Percentiles rank a stretch among this genome's conserved stretches.
Evolutionary conservation across 2,888 invertebrate genomes (phyloP).

Genomic region (Euclidia mi): DNA sequence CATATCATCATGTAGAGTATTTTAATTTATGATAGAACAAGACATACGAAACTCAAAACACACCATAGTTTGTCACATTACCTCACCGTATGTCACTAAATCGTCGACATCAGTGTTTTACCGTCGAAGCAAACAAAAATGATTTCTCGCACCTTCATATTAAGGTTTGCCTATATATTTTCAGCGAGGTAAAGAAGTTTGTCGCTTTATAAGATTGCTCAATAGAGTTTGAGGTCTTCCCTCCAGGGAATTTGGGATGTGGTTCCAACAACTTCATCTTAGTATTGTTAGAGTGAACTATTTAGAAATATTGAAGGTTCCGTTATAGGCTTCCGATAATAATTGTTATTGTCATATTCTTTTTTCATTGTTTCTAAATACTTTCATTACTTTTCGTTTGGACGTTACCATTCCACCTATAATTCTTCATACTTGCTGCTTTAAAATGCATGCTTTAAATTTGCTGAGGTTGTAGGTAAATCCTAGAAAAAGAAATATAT

Average conservation of each 20-base stretch:
- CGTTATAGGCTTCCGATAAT: constrained; percentile 23
- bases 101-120: constrained; percentile 11
- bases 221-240: constrained; percentile 61
- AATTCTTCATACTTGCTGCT: too few species aligned
- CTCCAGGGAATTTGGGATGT: constrained; percentile 63
- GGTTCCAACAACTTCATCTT: constrained; percentile 56
- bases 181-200: constrained; percentile 27
- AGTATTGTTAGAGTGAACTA: constrained; percentile 44
- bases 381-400: too few species aligned
- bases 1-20: too few species aligned
- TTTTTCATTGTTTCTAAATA: not conserved
- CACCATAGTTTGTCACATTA: constrained; percentile 29
- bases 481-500: too few species aligned
- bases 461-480: too few species aligned
- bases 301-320: constrained; percentile 35
- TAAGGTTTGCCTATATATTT: too few species aligned
- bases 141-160: too few species aligned
- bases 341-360: constrained; percentile 1
- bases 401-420: too few species aligned
- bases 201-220: constrained; percentile 59
- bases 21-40: too few species aligned
- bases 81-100: constrained; percentile 43
- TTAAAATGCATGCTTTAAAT: too few species aligned
- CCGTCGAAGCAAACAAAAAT: constrained; percentile 23
- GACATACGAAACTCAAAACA: not conserved